These are phyloP conservation scores for Haliclystus octoradiatus DNA, from an alignment of 30 jellyfish, hydroid and myxozoan species.

Conservation along the genomic window DNA sequence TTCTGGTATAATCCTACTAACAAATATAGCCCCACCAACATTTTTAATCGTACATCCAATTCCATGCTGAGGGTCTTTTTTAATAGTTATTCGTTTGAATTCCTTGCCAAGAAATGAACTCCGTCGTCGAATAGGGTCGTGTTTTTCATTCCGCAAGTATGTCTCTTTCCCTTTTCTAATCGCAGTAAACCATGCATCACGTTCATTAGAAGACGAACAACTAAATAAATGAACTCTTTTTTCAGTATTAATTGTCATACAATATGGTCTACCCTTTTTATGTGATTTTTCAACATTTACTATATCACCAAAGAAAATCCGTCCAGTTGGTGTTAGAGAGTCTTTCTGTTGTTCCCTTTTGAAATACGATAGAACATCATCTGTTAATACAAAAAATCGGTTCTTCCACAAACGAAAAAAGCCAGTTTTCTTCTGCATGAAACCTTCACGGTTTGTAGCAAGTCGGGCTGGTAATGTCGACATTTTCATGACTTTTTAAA, in stretches of 20 bases:
- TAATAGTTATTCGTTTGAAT: constrained; percentile 58
- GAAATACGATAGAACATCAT: constrained; percentile 55
- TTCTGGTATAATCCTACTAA: constrained; percentile 80
- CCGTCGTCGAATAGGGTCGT: constrained; percentile 71
- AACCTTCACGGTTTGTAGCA: constrained; percentile 36
- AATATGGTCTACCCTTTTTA: constrained; percentile 62
- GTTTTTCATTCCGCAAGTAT: constrained; percentile 45
- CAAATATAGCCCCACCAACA: constrained; percentile 89
- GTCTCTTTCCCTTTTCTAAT: constrained; percentile 41
- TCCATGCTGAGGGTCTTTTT: constrained; percentile 81
- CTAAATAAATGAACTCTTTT: constrained; percentile 54
- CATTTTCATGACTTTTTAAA: not conserved
- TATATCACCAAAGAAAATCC: constrained; percentile 63
- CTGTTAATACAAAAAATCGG: constrained; percentile 63
- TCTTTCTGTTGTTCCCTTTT: constrained; percentile 70
- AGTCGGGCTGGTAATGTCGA: not conserved
- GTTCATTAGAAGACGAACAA: constrained; percentile 60
- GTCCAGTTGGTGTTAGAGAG: constrained; percentile 62
- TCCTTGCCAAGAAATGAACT: constrained; percentile 74
- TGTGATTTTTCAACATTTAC: constrained; percentile 15
- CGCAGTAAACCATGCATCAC: constrained; percentile 54
- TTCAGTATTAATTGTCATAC: constrained; percentile 42
- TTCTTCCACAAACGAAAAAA: constrained; percentile 54
- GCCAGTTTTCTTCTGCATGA: constrained; percentile 71
- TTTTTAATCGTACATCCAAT: constrained; percentile 84